Evolutionary conservation across 2,888 invertebrate species (phyloP), one percentile per base, ranked within the genome.

Genomic region (Aphidius colemani): DNA sequence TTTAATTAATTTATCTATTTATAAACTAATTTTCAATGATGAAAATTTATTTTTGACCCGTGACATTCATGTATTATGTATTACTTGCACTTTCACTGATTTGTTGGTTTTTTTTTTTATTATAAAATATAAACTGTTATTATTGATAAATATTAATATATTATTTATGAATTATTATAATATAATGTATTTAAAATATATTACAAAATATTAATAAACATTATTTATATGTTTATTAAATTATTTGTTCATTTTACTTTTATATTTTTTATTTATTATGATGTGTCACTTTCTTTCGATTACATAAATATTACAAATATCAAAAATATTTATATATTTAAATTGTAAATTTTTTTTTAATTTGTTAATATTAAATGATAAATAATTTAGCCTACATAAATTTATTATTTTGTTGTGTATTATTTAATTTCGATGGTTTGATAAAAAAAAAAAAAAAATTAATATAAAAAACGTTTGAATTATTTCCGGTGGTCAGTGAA

Each of bases 31-130:
- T 30, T 30, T 48, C 7, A 11, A 10, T n/a, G 4, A 10, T 53
- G 13, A 7, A 53, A 39, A 41, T 69, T 72, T 69, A 74, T 73
- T 72, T 53, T 70, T 78, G 76, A 78, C 78, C 78, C 76, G 73
- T 78, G 78, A 78, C 78, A 78, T 78, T 78, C 74, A 78, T 72
- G 75, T 74, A 75, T 48, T 48, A 18, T 46, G 46, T 45, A 57
- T 10, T 46, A 48, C 7, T 70, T 74, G 76, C 71, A 78, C 78
- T 78, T 78, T 78, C 78, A 78, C 78, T 78, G 78, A 66, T 66
- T 64, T 69, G 71, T 69, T 74, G 71, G 72, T 62, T 68, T 18
- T 41, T 59, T 39, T 39, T 50, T 51, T 43, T 11, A 13, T 13
- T 13, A 13, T 13, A 13, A 13, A 13, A 13, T 13, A 13, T 13